Evolutionary conservation across 2,797 vertebrate genomes (phyloP).

Genomic region (Falco rusticolus): DNA sequence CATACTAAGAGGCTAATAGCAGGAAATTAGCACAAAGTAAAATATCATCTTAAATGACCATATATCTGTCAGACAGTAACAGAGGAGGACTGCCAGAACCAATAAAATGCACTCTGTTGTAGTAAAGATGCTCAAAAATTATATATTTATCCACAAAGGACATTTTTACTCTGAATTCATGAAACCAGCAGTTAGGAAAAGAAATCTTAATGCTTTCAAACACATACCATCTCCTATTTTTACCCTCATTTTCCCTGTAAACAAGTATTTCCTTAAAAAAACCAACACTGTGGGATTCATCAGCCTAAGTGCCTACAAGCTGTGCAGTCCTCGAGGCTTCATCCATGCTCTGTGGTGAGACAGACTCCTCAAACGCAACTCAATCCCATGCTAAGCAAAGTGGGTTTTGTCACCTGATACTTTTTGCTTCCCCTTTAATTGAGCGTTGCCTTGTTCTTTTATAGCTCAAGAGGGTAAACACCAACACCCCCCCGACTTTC

Average conservation of each 20-base stretch:
- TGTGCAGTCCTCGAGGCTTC: neutral
- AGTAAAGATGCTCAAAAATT: neutral
- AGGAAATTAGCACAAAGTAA: slow-evolving; percentile 25
- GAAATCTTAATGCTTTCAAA: neutral
- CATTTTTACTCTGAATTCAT: neutral
- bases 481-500: slow-evolving; percentile 3
- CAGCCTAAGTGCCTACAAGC: neutral
- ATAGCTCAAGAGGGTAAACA: slow-evolving; percentile 45
- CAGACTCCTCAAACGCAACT: neutral
- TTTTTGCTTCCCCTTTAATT: slow-evolving; percentile 42
- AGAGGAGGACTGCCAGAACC: neutral
- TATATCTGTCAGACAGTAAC: neutral
- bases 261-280: neutral
- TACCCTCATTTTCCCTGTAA: neutral
- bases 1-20: neutral
- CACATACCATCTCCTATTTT: neutral
- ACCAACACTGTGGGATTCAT: neutral
- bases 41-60: neutral
- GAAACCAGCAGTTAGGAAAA: neutral
- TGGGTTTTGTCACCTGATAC: slow-evolving; percentile 2
- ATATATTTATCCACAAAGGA: neutral
- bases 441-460: slow-evolving; percentile 30
- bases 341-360: neutral
- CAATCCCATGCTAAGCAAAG: neutral
- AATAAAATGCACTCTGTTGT: neutral